Evolutionary conservation across 1,140 invertebrate species (phyloP), one percentile per base, ranked within the genome.

Genomic region (Lepidurus apus): DNA sequence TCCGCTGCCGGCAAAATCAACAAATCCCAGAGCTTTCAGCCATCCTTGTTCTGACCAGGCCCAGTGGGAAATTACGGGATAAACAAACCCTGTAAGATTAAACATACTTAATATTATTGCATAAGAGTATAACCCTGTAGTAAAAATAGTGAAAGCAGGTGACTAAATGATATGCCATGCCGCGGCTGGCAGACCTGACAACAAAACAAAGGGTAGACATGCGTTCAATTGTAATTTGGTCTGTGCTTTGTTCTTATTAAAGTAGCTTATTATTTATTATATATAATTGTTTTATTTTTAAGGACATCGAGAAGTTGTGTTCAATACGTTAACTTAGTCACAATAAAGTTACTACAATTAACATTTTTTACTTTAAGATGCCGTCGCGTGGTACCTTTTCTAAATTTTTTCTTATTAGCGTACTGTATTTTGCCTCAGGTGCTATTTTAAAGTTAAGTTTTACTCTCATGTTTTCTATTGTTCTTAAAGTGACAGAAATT

Each of bases 41-140:
- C 87, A 88, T 1, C 87, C 88, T 21, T 83, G 80, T 8, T 79
- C 80, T 34, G 44, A 53, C 89, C 89, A 90, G 0, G 84, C 87
- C 89, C 89, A 90, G 80, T 89, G 89, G 1, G 86, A 84, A 0
- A 87, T 85, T 17, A 89, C 83, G 0, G 89, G 89, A 82, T 89
- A 90, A 0, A 88, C 84, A 43, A 89, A 84, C 3, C 85, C 89
- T 89, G 81, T 4, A 82, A 81, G 21, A 21, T 65, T n/a, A 65
- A 21, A 65, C 6, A 65, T 7, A 1, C 8, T 65, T 4, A 7
- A 7, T n/a, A 7, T 65, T 65, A 13, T n/a, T 17, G 53, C 21
- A 65, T 13, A 13, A 7, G 13, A 17, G 13, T n/a, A 65, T 65
- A 65, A 17, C 8, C 1, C 13, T 65, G 17, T 17, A 17, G 6